phyloP scores from a whole-genome alignment of 2,888 invertebrate species.

The Carcina quercana region DNA sequence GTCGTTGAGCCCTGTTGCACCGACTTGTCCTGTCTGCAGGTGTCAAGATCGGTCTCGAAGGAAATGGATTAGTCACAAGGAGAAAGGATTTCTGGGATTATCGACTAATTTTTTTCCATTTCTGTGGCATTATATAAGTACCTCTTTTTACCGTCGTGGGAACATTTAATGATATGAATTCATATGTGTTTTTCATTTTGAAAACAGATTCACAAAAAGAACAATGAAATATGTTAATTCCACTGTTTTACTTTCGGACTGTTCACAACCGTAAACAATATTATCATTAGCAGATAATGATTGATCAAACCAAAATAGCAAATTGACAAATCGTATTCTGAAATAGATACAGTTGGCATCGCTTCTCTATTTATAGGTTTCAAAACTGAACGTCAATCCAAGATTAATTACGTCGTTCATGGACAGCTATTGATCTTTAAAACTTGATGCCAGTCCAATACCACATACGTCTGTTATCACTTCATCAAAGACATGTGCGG shows the following conservation, averaged over 20 bases:
- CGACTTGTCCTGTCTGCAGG: conserved; percentile 64
- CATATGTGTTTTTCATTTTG: too few relatives aligned
- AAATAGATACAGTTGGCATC: conserved; percentile 41
- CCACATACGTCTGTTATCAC: conserved; percentile 45
- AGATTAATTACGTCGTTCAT: conserved; percentile 50
- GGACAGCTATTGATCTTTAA: conserved; percentile 50
- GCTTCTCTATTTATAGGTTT: conserved; percentile 39
- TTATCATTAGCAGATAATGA: too few relatives aligned
- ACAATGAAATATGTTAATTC: too few relatives aligned
- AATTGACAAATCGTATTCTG: conserved; percentile 29
- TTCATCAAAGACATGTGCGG: too few relatives aligned
- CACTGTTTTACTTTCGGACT: too few relatives aligned
- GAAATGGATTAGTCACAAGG: conserved; percentile 35
- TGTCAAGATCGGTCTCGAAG: conserved; percentile 53
- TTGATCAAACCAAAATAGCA: conserved; percentile 41
- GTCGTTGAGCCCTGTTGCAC: conserved; percentile 42
- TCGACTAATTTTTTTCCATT: conserved; percentile 42
- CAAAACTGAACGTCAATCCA: conserved; percentile 46
- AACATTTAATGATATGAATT: conserved; percentile 17
- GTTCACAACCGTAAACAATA: too few relatives aligned
- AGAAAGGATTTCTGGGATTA: conserved; percentile 18
- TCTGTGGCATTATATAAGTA: too few relatives aligned
- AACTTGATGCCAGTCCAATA: conserved; percentile 54
- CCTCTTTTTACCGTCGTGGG: too few relatives aligned
- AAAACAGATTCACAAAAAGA: too few relatives aligned